Evolutionary conservation across 2,797 vertebrate genomes (phyloP), one percentile per base, ranked within the genome.

Genomic region (Notolepis coatsorum): DNA sequence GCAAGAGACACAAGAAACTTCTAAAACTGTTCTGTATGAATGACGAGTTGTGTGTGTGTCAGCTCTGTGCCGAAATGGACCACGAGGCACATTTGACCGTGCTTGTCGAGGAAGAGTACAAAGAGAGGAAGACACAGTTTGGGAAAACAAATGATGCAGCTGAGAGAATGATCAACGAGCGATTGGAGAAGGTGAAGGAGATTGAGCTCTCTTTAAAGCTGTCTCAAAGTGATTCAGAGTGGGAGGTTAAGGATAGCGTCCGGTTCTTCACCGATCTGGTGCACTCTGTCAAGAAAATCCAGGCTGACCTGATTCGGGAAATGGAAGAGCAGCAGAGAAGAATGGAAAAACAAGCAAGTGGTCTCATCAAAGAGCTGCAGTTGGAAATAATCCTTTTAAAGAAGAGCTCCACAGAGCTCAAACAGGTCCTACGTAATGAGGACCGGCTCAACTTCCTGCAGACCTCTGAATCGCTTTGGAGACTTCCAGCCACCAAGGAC

Each of bases 181-280:
- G 45, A 67, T 67, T 55, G 53, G 30, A 42, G n/a, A 46, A 45
- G 21, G 20, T 53, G 7, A 61, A 67, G 27, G 42, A 38, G 56
- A 30, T 51, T 12, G 21, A 35, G 43, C 4, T 41, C 63, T 4
- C 15, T 3, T 2, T 54, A 60, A 49, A 53, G 57, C 20, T 62
- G 47, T 56, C 37, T 51, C 7, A 18, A 43, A 71, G 67, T 66
- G 49, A 60, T 59, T 65, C 24, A 58, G 5, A 31, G 51, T 25
- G 71, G 66, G 75, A 65, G 53, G 62, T 65, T 45, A 61, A 74
- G 71, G 73, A 71, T 68, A 12, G 25, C 61, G 35, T 76, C 54
- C 48, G 71, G 39, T 69, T 75, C 30, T 65, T 63, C 24, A 31
- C 10, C 35, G 24, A 69, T 74, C 63, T 77, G 75, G 71, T 82